These are phyloP conservation scores for Epirrita christyi DNA, from an alignment of 2,888 invertebrate genomes.

Conservation along the genomic window DNA sequence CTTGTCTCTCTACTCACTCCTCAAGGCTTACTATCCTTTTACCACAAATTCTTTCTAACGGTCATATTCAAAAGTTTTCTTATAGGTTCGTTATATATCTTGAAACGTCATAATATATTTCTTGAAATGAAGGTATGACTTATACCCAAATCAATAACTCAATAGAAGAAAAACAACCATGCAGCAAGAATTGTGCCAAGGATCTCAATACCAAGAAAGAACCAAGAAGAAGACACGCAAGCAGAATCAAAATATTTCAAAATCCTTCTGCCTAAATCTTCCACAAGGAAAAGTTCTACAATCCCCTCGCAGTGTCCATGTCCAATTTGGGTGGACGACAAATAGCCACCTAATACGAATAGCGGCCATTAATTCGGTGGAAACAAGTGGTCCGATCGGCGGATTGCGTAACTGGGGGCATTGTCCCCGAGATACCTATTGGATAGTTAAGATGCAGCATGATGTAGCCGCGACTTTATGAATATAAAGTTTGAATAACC, in stretches of 20 bases:
- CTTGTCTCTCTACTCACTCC: no score
- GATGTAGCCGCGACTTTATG: background rate
- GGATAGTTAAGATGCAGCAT: slow-evolving; percentile 13
- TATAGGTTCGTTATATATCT: no score
- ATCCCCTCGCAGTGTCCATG: slow-evolving; percentile 38
- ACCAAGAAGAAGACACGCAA: no score
- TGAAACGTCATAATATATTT: no score
- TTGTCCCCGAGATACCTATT: slow-evolving; percentile 28
- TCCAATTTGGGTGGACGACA: slow-evolving; percentile 43
- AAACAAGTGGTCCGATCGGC: slow-evolving; percentile 55
- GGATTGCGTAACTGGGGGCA: slow-evolving; percentile 35
- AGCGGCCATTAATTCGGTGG: slow-evolving; percentile 56
- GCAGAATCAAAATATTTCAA: background rate
- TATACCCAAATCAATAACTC: no score
- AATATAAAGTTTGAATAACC: slow-evolving; percentile 6
- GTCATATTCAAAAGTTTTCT: no score
- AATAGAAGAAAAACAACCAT: no score
- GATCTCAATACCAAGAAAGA: no score
- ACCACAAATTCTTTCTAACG: no score
- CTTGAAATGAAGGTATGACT: no score
- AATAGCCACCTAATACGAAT: slow-evolving; percentile 55
- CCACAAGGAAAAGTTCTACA: slow-evolving; percentile 27
- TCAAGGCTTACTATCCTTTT: no score
- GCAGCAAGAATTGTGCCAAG: no score
- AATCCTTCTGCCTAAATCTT: slow-evolving; percentile 5